Percentiles rank a stretch among this genome's conserved stretches.
Conservation (phyloP, 2,888 invertebrate genomes). For the Catonia carolina region DNA sequence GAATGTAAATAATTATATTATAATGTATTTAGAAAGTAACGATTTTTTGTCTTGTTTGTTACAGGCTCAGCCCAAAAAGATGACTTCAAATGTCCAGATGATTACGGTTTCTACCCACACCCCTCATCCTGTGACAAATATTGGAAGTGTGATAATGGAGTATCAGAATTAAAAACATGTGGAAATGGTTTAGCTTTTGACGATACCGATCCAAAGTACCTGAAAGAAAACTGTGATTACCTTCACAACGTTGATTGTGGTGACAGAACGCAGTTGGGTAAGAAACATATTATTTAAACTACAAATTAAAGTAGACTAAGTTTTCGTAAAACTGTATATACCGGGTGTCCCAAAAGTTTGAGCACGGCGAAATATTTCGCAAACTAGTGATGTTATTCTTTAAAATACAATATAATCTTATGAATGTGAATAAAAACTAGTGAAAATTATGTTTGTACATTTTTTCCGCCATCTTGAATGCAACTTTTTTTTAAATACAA, state of each 20-base stretch:
- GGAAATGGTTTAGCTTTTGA: conserved; percentile 92
- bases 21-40: too few species aligned
- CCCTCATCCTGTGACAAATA: conserved; percentile 86
- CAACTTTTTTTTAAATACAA: too few species aligned
- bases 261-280: conserved; percentile 77
- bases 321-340: too few species aligned
- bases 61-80: conserved; percentile 66
- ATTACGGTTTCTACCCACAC: conserved; percentile 91
- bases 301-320: conserved; percentile 14
- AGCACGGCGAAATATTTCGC: too few species aligned
- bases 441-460: too few species aligned
- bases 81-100: conserved; percentile 87
- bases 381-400: too few species aligned
- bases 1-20: too few species aligned
- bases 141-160: conserved; percentile 90
- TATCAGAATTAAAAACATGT: conserved; percentile 82
- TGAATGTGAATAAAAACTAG: too few species aligned
- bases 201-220: conserved; percentile 77
- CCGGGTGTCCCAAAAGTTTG: too few species aligned
- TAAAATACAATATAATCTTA: too few species aligned
- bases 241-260: conserved; percentile 91
- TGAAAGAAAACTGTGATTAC: conserved; percentile 93
- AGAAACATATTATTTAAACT: conserved; percentile 39
- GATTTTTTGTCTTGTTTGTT: too few species aligned
- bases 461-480: too few species aligned